Evolutionary conservation across 2,797 vertebrate species (phyloP).

Genomic region (Philypnodon macrostomus): DNA sequence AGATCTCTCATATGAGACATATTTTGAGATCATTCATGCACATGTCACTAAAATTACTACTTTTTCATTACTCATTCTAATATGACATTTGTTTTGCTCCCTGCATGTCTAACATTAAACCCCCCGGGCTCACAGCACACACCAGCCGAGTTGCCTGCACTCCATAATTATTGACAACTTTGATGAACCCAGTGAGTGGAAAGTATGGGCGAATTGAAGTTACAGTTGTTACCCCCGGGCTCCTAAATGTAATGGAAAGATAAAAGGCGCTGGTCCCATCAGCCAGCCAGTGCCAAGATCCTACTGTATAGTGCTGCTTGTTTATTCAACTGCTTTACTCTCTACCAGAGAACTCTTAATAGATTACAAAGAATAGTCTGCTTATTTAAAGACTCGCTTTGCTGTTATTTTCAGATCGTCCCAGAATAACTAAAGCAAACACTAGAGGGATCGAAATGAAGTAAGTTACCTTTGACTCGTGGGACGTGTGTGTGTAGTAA

Average conservation of each 20-base stretch:
- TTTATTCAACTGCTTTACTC: slow-evolving; percentile 36
- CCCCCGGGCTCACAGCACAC: slow-evolving; percentile 42
- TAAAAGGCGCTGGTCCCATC: slow-evolving; percentile 74
- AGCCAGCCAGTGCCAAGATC: slow-evolving; percentile 39
- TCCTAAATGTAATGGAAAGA: slow-evolving; percentile 82
- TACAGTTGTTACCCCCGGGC: slow-evolving; percentile 68
- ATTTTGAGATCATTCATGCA: neutral
- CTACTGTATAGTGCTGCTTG: slow-evolving; percentile 13
- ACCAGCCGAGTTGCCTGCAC: slow-evolving; percentile 61
- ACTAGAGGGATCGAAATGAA: slow-evolving; percentile 50
- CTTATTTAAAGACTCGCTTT: slow-evolving; percentile 78
- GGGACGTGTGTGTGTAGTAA: slow-evolving; percentile 25
- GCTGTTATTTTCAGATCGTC: slow-evolving; percentile 56
- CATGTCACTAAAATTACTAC: too few relatives aligned
- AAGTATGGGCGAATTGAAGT: slow-evolving; percentile 77
- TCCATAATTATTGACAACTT: slow-evolving; percentile 86
- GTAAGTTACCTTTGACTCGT: slow-evolving; percentile 29
- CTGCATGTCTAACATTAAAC: slow-evolving; percentile 28
- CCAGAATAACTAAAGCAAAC: slow-evolving; percentile 54
- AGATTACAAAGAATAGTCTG: slow-evolving; percentile 78
- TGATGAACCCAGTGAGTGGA: slow-evolving; percentile 78
- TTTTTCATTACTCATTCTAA: neutral
- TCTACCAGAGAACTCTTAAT: slow-evolving; percentile 61
- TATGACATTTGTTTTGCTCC: slow-evolving; percentile 8
- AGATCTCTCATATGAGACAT: too few relatives aligned